phyloP scores from a whole-genome alignment of 2,888 invertebrate species.

The Glomeris marginata region DNA sequence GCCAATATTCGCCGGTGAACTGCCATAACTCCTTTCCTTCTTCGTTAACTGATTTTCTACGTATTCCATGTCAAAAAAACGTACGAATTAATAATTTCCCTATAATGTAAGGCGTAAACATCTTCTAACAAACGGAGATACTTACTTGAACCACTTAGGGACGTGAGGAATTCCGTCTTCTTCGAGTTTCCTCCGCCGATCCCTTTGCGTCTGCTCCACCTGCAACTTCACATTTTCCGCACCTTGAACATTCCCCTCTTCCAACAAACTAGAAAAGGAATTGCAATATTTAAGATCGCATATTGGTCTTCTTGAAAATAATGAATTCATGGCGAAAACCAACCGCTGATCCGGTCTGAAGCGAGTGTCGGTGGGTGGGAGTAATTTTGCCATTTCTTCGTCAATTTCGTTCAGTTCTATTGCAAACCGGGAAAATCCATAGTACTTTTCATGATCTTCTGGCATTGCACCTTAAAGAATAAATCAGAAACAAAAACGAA shows the following conservation, averaged over 20 bases:
- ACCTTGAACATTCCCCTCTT: slow-evolving; percentile 53
- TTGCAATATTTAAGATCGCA: too few species aligned
- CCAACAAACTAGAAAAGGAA: slow-evolving; percentile 42
- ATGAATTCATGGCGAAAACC: too few species aligned
- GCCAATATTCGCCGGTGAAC: slow-evolving; percentile 62
- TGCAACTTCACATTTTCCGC: slow-evolving; percentile 56
- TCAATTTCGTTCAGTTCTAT: slow-evolving; percentile 67
- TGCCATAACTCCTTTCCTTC: slow-evolving; percentile 49
- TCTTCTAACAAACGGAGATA: neutral
- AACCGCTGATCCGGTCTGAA: slow-evolving; percentile 58
- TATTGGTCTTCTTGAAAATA: too few species aligned
- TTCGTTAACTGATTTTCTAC: slow-evolving; percentile 26
- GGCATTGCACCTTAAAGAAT: slow-evolving; percentile 55
- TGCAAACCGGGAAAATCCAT: slow-evolving; percentile 70
- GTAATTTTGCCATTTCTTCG: slow-evolving; percentile 39
- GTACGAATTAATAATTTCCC: neutral
- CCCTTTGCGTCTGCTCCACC: slow-evolving; percentile 58
- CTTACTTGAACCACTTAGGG: slow-evolving; percentile 47
- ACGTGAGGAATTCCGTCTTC: slow-evolving; percentile 35
- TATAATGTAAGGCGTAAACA: neutral
- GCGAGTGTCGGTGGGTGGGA: slow-evolving; percentile 62
- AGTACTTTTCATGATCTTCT: slow-evolving; percentile 60
- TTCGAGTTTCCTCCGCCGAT: slow-evolving; percentile 45
- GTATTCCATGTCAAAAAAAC: neutral
- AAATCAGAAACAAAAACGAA: neutral